These are phyloP conservation scores for Zosterops pallidus DNA, from an alignment of 2,113 vertebrate genomes.

Conservation along the genomic window DNA sequence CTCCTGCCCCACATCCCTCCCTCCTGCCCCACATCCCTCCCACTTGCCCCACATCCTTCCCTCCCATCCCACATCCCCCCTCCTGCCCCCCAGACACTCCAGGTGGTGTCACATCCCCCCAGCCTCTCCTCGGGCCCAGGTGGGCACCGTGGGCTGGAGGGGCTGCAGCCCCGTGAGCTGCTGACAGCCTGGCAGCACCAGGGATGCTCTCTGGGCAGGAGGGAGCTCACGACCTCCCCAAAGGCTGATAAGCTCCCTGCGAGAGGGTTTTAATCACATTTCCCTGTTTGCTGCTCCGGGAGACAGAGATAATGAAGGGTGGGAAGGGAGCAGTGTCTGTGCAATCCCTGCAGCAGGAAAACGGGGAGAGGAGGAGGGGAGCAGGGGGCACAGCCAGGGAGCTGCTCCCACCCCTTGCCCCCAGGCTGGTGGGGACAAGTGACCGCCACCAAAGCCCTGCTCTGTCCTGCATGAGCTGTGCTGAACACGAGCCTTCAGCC, in stretches of 20 bases:
- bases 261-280: neutral
- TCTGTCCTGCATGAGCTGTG: neutral
- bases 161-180: neutral
- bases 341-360: neutral
- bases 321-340: neutral
- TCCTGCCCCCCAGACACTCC: neutral
- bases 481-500: neutral
- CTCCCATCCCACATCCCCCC: too few species aligned
- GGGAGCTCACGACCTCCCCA: neutral
- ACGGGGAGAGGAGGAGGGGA: neutral
- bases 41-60: neutral
- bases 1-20: neutral
- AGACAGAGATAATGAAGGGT: neutral
- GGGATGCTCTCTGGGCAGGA: neutral
- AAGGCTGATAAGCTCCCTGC: neutral
- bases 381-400: fast-evolving
- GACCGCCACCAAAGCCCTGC: neutral
- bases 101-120: neutral
- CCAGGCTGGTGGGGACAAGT: fast-evolving
- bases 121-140: neutral
- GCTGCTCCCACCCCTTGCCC: neutral
- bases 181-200: fast-evolving
- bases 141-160: fast-evolving
- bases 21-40: neutral
- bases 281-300: neutral